Evolutionary conservation across 2,888 invertebrate species (phyloP), one percentile per base, ranked within the genome.

Genomic region (Eumerus sabulonum): DNA sequence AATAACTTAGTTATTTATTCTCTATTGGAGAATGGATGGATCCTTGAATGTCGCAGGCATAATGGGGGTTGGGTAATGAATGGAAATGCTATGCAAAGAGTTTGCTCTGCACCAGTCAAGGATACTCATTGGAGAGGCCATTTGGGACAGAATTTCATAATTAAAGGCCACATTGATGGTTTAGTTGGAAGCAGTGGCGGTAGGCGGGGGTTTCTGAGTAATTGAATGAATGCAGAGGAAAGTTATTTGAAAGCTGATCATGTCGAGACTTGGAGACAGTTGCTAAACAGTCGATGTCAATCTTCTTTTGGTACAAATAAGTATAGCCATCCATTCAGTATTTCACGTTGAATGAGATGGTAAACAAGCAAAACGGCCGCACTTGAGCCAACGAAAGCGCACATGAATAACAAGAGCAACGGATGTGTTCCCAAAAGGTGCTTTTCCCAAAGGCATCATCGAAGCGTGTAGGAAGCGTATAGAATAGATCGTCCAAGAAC

Each of bases 1-100:
- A 70, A 57, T 63, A 19, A 57, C 57, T 76, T 50, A 70, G 64
- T 70, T 70, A 64, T 76, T 70, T 42, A 50, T 36, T 13, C 42
- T 53, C 2, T 11, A 40, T 2, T 11, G 12, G 40, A 11, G 40
- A 40, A n/a, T 40, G n/a, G 40, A 11, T 40, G 12, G 40, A 11
- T 40, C 3, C 40, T 5, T n/a, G 40, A n/a, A 40, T 9, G 9
- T 16, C 19, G 44, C 48, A 50, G 40, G 42, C 18, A 3, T 14
- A 51, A 40, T 40, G 9, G 47, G n/a, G 14, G 9, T 50, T 45
- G 42, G 44, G 54, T 64, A 51, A 59, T 64, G 53, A 47, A 72
- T 72, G 51, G 53, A 72, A 53, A 64, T 62, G 57, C 45, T 72
- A 57, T 72, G 71, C 54, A 62, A 71, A 48, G 27, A 57, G 40